These are phyloP conservation scores for Bujurquina vittata DNA, from an alignment of 2,113 vertebrate genomes.

Conservation along the genomic window DNA sequence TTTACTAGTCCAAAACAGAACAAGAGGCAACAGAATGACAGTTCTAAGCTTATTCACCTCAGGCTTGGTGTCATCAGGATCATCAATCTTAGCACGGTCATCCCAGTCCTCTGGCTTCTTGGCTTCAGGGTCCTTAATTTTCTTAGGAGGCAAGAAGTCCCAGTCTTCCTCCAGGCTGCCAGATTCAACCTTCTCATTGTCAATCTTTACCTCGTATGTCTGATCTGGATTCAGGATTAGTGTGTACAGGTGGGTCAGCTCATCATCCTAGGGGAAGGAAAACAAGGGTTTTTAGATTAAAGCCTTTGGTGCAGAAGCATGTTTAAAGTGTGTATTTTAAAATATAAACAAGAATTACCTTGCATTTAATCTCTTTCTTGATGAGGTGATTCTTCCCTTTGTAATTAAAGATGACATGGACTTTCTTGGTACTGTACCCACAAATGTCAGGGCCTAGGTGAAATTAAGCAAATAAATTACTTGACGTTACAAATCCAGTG, in stretches of 20 bases:
- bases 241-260: slow-evolving; percentile 86
- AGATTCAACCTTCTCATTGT: slow-evolving; percentile 82
- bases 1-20: neutral
- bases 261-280: slow-evolving; percentile 75
- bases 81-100: slow-evolving; percentile 77
- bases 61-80: slow-evolving; percentile 75
- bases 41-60: slow-evolving; percentile 69
- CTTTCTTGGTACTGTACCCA: slow-evolving; percentile 90
- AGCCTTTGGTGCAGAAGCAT: neutral
- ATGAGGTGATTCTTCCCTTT: slow-evolving; percentile 88
- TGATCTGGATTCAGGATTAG: slow-evolving; percentile 87
- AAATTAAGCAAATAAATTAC: neutral
- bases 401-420: slow-evolving; percentile 91
- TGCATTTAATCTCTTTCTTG: slow-evolving; percentile 89
- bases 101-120: slow-evolving; percentile 82
- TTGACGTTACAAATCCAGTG: neutral
- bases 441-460: slow-evolving; percentile 90
- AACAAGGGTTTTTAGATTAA: neutral
- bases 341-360: slow-evolving; percentile 71
- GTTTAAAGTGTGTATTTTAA: neutral
- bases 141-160: slow-evolving; percentile 83
- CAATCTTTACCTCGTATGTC: slow-evolving; percentile 85
- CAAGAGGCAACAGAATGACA: neutral
- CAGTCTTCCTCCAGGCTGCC: slow-evolving; percentile 87
- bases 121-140: slow-evolving; percentile 79